Evolutionary conservation across 2,888 invertebrate species (phyloP).

Genomic region (Axea sp.): DNA sequence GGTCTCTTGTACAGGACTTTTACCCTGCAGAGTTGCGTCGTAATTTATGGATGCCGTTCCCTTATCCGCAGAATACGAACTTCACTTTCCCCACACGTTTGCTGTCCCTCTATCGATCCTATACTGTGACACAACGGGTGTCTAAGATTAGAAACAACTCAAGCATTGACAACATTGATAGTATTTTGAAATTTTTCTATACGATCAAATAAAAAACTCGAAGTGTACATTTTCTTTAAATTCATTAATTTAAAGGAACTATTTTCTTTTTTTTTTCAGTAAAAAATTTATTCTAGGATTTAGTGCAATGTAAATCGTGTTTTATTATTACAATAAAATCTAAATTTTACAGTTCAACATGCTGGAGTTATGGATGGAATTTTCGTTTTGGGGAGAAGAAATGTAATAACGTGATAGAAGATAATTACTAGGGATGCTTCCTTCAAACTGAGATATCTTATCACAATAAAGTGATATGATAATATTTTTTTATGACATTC

Average conservation of each 20-base stretch:
- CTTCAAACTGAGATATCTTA: background rate
- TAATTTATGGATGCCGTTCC: slow-evolving; percentile 79
- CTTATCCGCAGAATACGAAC: slow-evolving; percentile 79
- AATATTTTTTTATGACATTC: too few species aligned
- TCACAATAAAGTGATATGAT: background rate
- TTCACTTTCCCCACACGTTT: slow-evolving; percentile 76
- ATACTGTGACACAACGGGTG: slow-evolving; percentile 74
- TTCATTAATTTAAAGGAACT: too few species aligned
- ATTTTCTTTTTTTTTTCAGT: background rate
- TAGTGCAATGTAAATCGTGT: background rate
- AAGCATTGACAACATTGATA: slow-evolving; percentile 67
- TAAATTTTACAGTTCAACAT: slow-evolving; percentile 22
- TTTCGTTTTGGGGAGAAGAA: slow-evolving; percentile 13
- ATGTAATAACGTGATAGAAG: slow-evolving; percentile 3
- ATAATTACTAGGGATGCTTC: slow-evolving; percentile 1
- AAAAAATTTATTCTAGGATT: background rate
- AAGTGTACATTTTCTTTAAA: too few species aligned
- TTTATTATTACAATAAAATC: slow-evolving; percentile 32
- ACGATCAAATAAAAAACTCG: too few species aligned
- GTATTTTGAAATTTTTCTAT: too few species aligned
- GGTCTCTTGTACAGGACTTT: slow-evolving; percentile 78
- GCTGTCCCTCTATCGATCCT: slow-evolving; percentile 79
- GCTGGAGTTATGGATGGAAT: slow-evolving; percentile 23
- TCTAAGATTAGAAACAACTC: slow-evolving; percentile 69
- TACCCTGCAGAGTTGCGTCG: slow-evolving; percentile 78